Evolutionary conservation across 2,797 vertebrate species (phyloP), one percentile per base, ranked within the genome.

Genomic region (Salmo trutta): DNA sequence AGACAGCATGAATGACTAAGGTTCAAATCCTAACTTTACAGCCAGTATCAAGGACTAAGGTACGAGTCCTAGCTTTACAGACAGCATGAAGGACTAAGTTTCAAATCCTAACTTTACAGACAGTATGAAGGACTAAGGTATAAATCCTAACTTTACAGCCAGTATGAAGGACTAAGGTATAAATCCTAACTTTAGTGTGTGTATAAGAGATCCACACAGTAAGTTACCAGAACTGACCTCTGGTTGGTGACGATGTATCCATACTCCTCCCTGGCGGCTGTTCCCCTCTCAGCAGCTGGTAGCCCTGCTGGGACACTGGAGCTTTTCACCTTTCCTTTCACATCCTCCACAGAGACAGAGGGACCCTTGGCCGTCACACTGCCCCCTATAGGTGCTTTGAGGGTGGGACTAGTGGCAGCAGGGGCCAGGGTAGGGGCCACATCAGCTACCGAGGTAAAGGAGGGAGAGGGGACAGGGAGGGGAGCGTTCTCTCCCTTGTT

Each of bases 241-340:
- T 95, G 95, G 87, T 97, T 95, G 0, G 98, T 99, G 85, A 98
- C 81, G 5, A 99, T 97, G 93, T 99, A 99, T 81, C 97, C 96
- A 0, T 99, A 99, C 84, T 97, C 96, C 31, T 98, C 97, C 0
- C 3, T 94, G 81, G 6, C 83, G 75, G 85, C 82, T 15, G 72
- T 56, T 0, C 80, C 87, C 53, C 82, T 77, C 3, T 84, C 84
- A 33, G 0, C 74, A 79, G 0, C 24, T 76, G 84, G 54, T 71
- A 73, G 3, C 24, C 80, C 73, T 2, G 73, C 27, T 89, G 89
- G 87, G 51, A 24, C 74, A 51, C 31, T 75, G 47, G 65, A 14
- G 51, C 24, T 70, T 24, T 85, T 86, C 31, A 82, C 86, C 47
- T 81, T 81, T 2, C 72, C 78, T 47, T 80, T 81, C 72, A 77